These are phyloP conservation scores for Liparis tanakae DNA, from an alignment of 2,797 vertebrate species.

Conservation along the genomic window DNA sequence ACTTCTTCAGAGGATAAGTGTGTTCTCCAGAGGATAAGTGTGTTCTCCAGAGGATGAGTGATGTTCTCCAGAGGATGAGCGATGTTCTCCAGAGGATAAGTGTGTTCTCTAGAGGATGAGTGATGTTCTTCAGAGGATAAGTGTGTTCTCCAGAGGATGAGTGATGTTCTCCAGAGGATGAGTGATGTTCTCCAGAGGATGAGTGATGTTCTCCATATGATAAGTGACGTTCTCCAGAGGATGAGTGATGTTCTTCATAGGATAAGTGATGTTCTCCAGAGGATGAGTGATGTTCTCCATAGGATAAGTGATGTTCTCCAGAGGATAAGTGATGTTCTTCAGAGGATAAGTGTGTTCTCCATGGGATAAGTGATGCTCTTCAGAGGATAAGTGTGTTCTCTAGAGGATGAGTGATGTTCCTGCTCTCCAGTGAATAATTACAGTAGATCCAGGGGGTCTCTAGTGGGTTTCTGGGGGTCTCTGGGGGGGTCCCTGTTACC, in stretches of 20 bases:
- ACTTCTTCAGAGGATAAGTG: too few relatives aligned
- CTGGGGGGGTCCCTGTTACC: constrained; percentile 41
- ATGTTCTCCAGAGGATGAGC: neutral
- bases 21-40: too few relatives aligned
- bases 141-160: neutral
- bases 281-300: neutral
- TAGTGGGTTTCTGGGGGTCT: too few relatives aligned
- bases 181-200: neutral
- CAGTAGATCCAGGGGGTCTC: too few relatives aligned
- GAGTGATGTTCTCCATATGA: neutral
- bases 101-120: neutral
- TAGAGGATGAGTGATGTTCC: too few relatives aligned
- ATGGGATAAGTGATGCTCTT: neutral
- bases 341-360: neutral
- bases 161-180: too few relatives aligned
- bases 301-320: neutral
- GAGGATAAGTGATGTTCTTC: neutral
- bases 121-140: neutral
- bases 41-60: neutral
- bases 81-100: neutral
- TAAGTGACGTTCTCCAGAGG: neutral
- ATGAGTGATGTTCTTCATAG: neutral
- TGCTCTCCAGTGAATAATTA: neutral
- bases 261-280: too few relatives aligned
- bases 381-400: neutral